Conservation (phyloP, 2,113 vertebrate species). For the Phylloscopus trochiloides region DNA sequence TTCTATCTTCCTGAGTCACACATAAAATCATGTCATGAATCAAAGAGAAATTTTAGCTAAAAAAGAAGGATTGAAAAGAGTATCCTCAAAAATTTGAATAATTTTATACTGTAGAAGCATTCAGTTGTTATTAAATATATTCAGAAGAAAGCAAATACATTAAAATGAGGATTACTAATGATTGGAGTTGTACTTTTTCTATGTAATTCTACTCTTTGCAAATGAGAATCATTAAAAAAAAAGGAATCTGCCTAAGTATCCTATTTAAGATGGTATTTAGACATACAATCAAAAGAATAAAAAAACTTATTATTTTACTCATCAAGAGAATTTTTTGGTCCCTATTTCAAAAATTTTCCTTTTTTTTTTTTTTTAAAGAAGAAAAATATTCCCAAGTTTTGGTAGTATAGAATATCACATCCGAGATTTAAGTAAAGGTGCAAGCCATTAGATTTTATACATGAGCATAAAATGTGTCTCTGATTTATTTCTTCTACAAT, state of each 20-base stretch:
- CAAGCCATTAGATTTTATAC: background rate
- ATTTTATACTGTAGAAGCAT: background rate
- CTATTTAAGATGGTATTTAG: background rate
- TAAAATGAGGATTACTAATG: background rate
- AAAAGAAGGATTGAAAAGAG: background rate
- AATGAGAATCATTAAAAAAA: background rate
- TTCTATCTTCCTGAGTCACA: background rate
- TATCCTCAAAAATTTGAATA: fast-evolving
- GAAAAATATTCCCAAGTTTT: background rate
- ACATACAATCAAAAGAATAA: background rate
- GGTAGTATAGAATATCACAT: background rate
- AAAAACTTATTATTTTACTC: background rate
- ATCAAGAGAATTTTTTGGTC: background rate
- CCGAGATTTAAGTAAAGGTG: background rate
- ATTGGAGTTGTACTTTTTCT: background rate
- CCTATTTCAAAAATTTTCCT: fast-evolving
- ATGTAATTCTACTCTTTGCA: background rate
- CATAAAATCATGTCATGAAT: background rate
- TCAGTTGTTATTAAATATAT: background rate
- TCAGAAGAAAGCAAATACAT: background rate
- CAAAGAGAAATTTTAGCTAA: background rate
- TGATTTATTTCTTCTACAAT: background rate
- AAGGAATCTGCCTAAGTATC: background rate
- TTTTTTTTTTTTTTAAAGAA: background rate
- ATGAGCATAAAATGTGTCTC: background rate